Conservation (phyloP, 2,888 invertebrate genomes). For the Caenorhabditis sp. region DNA sequence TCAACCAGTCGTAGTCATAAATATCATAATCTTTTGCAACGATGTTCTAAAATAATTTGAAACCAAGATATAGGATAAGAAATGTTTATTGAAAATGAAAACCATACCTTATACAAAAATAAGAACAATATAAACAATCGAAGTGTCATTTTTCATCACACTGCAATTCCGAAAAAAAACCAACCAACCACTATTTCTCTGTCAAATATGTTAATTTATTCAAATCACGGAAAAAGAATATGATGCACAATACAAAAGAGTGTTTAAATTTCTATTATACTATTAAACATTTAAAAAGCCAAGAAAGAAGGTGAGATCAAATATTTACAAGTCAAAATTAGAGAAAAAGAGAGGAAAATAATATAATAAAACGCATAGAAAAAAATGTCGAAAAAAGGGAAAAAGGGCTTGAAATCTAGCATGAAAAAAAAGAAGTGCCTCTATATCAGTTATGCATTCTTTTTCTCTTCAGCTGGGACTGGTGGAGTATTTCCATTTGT, state of each 20-base stretch:
- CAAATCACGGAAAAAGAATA: neutral
- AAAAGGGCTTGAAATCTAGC: slow-evolving; percentile 2
- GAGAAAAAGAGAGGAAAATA: slow-evolving; percentile 1
- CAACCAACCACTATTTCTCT: neutral
- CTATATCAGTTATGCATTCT: neutral
- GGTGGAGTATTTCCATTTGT: neutral
- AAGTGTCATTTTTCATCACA: neutral
- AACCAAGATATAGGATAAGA: neutral
- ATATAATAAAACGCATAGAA: too few species aligned
- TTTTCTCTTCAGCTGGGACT: neutral
- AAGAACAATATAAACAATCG: neutral
- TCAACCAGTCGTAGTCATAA: slow-evolving; percentile 40
- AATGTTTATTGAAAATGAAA: neutral
- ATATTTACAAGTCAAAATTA: slow-evolving; percentile 2
- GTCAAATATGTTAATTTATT: slow-evolving; percentile 1
- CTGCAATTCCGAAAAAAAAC: neutral
- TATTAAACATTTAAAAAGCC: neutral
- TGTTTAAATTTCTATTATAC: too few species aligned
- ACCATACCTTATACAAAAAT: neutral
- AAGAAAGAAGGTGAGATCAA: neutral
- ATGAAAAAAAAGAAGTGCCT: neutral
- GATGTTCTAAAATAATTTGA: neutral
- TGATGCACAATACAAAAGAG: neutral
- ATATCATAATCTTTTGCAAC: slow-evolving; percentile 23
- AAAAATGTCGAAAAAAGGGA: too few species aligned